Evolutionary conservation across 2,797 vertebrate species (phyloP).

Genomic region (Margarornis squamiger): DNA sequence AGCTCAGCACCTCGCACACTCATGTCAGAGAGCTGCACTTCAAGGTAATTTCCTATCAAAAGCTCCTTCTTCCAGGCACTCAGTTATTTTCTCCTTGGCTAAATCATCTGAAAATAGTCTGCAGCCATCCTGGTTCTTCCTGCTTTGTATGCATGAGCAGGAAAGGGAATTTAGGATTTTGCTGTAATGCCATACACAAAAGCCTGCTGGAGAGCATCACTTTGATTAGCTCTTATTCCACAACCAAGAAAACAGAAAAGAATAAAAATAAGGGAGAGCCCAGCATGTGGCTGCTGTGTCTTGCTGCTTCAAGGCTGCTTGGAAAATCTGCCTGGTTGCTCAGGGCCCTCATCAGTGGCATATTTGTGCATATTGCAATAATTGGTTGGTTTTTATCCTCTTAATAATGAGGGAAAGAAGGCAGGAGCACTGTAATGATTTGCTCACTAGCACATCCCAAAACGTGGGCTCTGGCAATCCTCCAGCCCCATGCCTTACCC

Average conservation of each 20-base stretch:
- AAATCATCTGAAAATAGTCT: conserved; percentile 3
- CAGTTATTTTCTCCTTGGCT: conserved; percentile 16
- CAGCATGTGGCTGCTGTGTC: conserved; percentile 3
- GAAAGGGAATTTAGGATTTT: conserved; percentile 17
- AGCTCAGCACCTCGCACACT: rapidly evolving
- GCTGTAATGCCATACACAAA: conserved; percentile 9
- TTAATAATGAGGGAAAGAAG: background rate
- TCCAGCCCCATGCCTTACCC: background rate
- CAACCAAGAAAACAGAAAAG: conserved; percentile 25
- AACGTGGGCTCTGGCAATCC: background rate
- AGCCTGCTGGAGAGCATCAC: conserved; percentile 41
- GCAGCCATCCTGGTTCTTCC: background rate
- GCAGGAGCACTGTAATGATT: background rate
- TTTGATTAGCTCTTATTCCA: conserved; percentile 38
- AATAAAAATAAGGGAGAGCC: conserved; percentile 26
- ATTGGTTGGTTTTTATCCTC: background rate
- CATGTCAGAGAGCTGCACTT: background rate
- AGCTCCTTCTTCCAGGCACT: background rate
- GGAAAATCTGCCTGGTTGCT: background rate
- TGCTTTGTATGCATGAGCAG: conserved; percentile 34
- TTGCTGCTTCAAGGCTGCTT: conserved; percentile 19
- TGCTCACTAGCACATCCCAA: background rate
- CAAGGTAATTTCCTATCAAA: background rate
- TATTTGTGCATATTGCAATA: background rate
- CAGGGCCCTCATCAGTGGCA: background rate